phyloP scores from a whole-genome alignment of 2,888 invertebrate species.

The Alloscopus bannaensis region DNA sequence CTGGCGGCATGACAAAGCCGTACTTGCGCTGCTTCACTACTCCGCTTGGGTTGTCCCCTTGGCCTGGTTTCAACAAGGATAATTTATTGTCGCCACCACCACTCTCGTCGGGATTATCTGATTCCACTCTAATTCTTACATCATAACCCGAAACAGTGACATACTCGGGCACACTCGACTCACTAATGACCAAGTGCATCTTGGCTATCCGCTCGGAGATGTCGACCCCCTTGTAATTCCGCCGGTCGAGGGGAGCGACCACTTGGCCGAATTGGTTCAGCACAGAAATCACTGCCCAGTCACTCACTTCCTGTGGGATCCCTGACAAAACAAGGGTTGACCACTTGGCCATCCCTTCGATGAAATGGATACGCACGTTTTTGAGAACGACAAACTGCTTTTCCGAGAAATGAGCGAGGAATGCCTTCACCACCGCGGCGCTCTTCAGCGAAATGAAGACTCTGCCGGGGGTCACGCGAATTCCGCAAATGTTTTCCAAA shows the following conservation, averaged over 20 bases:
- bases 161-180: constrained; percentile 42
- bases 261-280: constrained; percentile 73
- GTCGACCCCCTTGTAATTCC: constrained; percentile 76
- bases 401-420: constrained; percentile 73
- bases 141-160: constrained; percentile 65
- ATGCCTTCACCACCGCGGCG: constrained; percentile 73
- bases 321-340: constrained; percentile 60
- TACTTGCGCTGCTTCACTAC: constrained; percentile 16
- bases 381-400: constrained; percentile 48
- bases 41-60: not conserved
- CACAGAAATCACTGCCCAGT: constrained; percentile 67
- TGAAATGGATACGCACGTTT: constrained; percentile 51
- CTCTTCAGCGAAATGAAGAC: constrained; percentile 75
- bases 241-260: constrained; percentile 74
- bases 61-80: not conserved
- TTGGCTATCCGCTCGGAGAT: constrained; percentile 75
- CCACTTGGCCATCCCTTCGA: constrained; percentile 47
- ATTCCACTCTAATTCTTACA: constrained; percentile 44
- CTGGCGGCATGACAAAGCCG: constrained; percentile 22
- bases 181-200: constrained; percentile 72
- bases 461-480: constrained; percentile 74
- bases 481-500: constrained; percentile 74
- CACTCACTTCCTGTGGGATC: constrained; percentile 64
- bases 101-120: not conserved
- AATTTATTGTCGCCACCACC: not conserved